Evolutionary conservation across 2,888 invertebrate species (phyloP), one percentile per base, ranked within the genome.

Genomic region (Parelbella ahira): DNA sequence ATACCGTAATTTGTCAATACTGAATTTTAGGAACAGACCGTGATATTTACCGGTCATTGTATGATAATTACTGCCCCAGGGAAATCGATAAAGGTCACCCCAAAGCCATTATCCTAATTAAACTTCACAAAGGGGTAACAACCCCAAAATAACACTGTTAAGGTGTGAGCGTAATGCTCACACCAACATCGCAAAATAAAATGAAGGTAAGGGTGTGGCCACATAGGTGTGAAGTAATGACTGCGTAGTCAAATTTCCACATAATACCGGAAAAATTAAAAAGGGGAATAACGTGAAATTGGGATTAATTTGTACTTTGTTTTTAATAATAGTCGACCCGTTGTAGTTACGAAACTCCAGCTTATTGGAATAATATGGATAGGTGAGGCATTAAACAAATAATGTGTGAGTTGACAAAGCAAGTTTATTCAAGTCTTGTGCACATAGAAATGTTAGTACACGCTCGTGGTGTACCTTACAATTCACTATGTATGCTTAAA

Each of bases 371-470:
- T 63, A 50, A 54, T 51, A 54, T 60, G 56, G 58, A 63, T 49
- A 68, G 73, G 74, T 74, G 69, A 70, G 66, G 63, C 67, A 60
- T 60, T 56, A 72, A 73, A 71, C 68, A 75, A 79, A 77, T 63
- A 68, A 63, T 63, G 68, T 68, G 69, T 50, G 54, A 63, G 59
- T 68, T 63, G 60, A 54, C 59, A 46, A 71, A 74, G 74, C 71
- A 55, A 64, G 56, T 82, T 80, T 81, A 80, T 78, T 74, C 48
- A 66, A 61, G 44, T 51, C 50, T 50, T 62, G 61, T 68, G 63
- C 68, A 68, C 65, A 74, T 58, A 67, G 52, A 58, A 63, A 58
- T 56, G 59, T 60, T 59, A 55, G 62, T 66, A 60, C 57, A 65
- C 58, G 63, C 58, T 53, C 41, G 47, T 44, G 50, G 65, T 67